Evolutionary conservation across 2,113 vertebrate genomes (phyloP).

Genomic region (Phaethornis superciliosus): DNA sequence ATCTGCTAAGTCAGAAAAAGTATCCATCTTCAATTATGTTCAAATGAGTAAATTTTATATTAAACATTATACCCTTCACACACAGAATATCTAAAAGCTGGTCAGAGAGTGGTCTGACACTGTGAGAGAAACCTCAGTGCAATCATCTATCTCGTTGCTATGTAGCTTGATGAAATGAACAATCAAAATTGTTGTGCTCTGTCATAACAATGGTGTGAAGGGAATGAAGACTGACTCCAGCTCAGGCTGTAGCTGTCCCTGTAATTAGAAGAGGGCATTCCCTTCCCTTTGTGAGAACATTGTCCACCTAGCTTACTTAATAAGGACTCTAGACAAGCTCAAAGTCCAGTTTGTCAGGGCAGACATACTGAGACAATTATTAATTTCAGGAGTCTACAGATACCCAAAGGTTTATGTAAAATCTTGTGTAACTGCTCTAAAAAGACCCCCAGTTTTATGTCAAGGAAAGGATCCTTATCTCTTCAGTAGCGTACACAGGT

Average conservation of each 20-base stretch:
- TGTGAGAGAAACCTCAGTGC: not conserved
- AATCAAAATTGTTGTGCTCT: not conserved
- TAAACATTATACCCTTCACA: not conserved
- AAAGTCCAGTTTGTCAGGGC: too few species aligned
- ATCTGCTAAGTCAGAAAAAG: not conserved
- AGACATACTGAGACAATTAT: too few species aligned
- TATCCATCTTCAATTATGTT: not conserved
- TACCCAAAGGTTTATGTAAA: not conserved
- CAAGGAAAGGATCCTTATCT: accelerated
- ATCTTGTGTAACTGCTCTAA: not conserved
- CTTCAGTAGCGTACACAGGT: not conserved
- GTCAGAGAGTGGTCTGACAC: too few species aligned
- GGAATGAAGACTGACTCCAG: not conserved
- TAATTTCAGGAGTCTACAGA: too few species aligned
- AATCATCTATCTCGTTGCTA: accelerated
- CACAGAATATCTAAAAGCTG: not conserved
- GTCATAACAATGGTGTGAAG: not conserved
- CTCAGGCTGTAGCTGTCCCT: too few species aligned
- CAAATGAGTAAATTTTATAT: not conserved
- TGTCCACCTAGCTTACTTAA: too few species aligned
- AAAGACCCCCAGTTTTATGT: not conserved
- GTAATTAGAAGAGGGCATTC: too few species aligned
- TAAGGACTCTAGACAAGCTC: too few species aligned
- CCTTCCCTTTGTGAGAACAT: too few species aligned
- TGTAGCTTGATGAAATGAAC: not conserved